Evolutionary conservation across 2,888 invertebrate genomes (phyloP).

Genomic region (Aquatica leii): DNA sequence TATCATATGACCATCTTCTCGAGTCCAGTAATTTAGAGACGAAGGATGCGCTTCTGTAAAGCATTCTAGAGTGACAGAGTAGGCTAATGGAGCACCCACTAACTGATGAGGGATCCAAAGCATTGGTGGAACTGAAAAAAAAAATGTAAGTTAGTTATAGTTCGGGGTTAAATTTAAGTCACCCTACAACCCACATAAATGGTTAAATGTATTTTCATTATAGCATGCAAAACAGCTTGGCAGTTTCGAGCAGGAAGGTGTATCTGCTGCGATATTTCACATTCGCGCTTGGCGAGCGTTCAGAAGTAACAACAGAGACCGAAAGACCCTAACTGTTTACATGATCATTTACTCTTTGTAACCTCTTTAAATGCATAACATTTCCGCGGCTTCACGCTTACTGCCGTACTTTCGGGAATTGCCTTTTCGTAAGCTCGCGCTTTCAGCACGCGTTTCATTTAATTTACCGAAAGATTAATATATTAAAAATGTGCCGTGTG

Average conservation of each 20-base stretch:
- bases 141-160: conserved; percentile 29
- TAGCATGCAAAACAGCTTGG: conserved; percentile 58
- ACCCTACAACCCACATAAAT: conserved; percentile 44
- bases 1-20: conserved; percentile 88
- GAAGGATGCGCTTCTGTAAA: conserved; percentile 91
- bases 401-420: conserved; percentile 53
- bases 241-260: conserved; percentile 49
- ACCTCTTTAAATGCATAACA: conserved; percentile 60
- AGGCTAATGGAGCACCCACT: conserved; percentile 84
- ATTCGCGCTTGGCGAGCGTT: conserved; percentile 45
- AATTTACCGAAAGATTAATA: conserved; percentile 28
- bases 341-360: conserved; percentile 58
- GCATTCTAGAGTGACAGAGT: conserved; percentile 86
- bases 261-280: conserved; percentile 51
- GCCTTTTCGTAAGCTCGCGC: conserved; percentile 44
- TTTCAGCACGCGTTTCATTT: conserved; percentile 16
- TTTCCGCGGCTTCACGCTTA: conserved; percentile 51
- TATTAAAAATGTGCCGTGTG: conserved; percentile 29
- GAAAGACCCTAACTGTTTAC: conserved; percentile 55
- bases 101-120: conserved; percentile 91
- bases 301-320: conserved; percentile 46
- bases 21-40: conserved; percentile 90
- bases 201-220: conserved; percentile 58
- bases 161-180: conserved; percentile 31
- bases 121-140: conserved; percentile 87